Percentiles rank a stretch among this genome's conserved stretches.
Conservation (phyloP, 2,797 vertebrate genomes). For the Gorsachius magnificus region DNA sequence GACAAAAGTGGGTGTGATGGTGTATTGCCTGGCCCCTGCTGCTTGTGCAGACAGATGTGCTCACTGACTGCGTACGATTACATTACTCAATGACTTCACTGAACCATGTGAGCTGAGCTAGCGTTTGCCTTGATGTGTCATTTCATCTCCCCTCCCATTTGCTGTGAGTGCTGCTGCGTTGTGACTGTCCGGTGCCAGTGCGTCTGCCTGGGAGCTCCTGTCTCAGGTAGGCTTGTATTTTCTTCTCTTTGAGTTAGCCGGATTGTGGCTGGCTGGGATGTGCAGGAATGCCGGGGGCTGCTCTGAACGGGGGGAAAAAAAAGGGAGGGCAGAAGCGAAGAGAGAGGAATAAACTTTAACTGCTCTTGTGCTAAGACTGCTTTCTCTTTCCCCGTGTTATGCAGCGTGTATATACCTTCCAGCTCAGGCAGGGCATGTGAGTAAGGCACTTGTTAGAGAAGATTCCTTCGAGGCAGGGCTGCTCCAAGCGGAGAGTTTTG, state of each 20-base stretch:
- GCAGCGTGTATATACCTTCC: neutral
- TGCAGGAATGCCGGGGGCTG: neutral
- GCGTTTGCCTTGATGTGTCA: neutral
- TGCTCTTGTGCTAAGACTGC: neutral
- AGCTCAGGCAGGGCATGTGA: neutral
- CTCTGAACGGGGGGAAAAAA: neutral
- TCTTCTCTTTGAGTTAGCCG: neutral
- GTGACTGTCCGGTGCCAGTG: neutral
- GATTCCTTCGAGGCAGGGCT: neutral
- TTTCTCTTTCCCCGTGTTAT: neutral
- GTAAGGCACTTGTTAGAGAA: rapidly evolving
- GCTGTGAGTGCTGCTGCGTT: neutral
- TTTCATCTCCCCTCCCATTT: neutral
- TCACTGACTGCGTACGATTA: neutral
- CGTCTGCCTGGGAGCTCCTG: neutral
- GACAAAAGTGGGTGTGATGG: neutral
- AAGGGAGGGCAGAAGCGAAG: neutral
- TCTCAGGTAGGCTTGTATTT: constrained; percentile 25
- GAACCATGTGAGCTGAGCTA: constrained; percentile 10
- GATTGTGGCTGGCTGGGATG: neutral
- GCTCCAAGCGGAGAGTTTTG: neutral
- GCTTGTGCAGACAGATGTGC: neutral
- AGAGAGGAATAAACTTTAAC: neutral
- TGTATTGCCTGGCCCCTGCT: neutral
- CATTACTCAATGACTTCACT: neutral